Conservation (phyloP, 2,797 vertebrate genomes). For the Epinephelus coioides region DNA sequence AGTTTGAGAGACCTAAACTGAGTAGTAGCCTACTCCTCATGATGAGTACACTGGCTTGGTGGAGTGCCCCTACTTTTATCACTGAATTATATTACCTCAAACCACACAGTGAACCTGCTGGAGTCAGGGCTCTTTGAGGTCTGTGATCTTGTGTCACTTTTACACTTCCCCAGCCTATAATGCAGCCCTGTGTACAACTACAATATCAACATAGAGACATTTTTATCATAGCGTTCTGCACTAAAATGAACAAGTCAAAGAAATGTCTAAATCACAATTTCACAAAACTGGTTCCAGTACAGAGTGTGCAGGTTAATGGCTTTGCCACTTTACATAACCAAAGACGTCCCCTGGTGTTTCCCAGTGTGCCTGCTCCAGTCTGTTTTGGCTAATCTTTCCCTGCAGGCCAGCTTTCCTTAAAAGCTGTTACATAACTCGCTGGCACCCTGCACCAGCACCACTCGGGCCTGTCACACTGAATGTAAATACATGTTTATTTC, state of each 20-base stretch:
- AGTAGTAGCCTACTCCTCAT: neutral
- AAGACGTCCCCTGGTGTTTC: conserved; percentile 40
- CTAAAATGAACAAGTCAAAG: neutral
- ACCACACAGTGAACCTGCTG: neutral
- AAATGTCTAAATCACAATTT: neutral
- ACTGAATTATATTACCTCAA: neutral
- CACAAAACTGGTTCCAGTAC: neutral
- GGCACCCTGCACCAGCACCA: conserved; percentile 52
- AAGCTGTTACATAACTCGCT: conserved; percentile 67
- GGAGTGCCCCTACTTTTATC: neutral
- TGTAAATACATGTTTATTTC: conserved; percentile 64
- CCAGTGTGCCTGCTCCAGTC: conserved; percentile 32
- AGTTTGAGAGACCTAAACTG: neutral
- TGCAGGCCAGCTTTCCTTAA: conserved; percentile 55
- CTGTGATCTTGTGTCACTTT: neutral
- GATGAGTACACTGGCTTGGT: neutral
- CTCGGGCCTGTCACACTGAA: conserved; percentile 50
- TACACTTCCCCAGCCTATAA: no score
- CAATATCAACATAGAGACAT: no score
- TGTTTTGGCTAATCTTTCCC: conserved; percentile 62
- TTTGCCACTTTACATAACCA: conserved; percentile 51
- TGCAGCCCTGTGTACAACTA: neutral
- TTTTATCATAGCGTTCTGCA: neutral
- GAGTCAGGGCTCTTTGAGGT: neutral
- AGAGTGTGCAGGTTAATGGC: conserved; percentile 16